These are phyloP conservation scores for Drosophila siamana DNA, from an alignment of 2,888 invertebrate genomes.

Conservation along the genomic window DNA sequence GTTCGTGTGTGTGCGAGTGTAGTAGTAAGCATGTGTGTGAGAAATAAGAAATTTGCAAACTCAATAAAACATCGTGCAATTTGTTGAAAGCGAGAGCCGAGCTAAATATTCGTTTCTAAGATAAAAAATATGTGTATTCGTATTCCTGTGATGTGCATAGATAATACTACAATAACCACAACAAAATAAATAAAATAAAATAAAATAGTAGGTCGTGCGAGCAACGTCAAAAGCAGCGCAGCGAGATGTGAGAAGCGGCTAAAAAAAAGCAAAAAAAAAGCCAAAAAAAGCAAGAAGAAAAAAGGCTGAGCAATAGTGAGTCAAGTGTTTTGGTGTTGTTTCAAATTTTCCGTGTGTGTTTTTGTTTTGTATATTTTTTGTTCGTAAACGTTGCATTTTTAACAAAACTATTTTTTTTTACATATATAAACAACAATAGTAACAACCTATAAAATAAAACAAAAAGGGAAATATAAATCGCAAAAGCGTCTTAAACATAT, in stretches of 20 bases:
- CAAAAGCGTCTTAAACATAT: conserved; percentile 11
- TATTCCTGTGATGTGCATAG: conserved; percentile 56
- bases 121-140: conserved; percentile 30
- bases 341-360: conserved; percentile 49
- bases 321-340: conserved; percentile 63
- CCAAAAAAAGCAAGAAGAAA: background rate
- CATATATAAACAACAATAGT: background rate
- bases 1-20: conserved; percentile 29
- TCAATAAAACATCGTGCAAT: conserved; percentile 64
- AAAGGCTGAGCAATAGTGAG: conserved; percentile 49
- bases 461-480: conserved; percentile 13
- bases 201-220: conserved; percentile 60
- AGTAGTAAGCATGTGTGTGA: conserved; percentile 52
- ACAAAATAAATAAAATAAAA: background rate
- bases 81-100: conserved; percentile 50
- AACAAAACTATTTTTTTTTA: background rate
- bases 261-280: conserved; percentile 37
- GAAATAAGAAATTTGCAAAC: conserved; percentile 66
- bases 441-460: conserved; percentile 8
- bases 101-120: conserved; percentile 4
- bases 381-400: conserved; percentile 4
- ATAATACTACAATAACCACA: conserved; percentile 20
- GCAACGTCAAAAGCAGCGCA: conserved; percentile 55
- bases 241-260: conserved; percentile 62
- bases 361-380: conserved; percentile 22